Evolutionary conservation across 2,113 vertebrate species (phyloP), one percentile per base, ranked within the genome.

Genomic region (Etheostoma cragini): DNA sequence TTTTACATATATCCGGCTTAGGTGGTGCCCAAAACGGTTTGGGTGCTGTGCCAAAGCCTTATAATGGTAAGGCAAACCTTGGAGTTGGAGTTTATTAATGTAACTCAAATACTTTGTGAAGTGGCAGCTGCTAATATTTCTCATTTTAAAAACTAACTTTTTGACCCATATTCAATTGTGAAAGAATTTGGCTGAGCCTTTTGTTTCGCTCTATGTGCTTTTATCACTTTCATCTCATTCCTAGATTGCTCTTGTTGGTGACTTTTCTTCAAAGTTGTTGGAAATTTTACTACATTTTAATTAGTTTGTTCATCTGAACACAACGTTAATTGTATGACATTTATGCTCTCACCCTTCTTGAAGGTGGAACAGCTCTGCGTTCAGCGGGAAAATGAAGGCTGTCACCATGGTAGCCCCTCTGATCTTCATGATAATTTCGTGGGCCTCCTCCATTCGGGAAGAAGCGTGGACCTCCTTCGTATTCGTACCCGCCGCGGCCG

Each of bases 361-460:
- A 73, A 35, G 93, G 90, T 19, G 92, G 93, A 3, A 19, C 85
- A 5, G 78, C 83, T 85, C 95, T 91, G 50, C 93, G 90, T 30
- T 95, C 95, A 26, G 73, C 84, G 2, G 89, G 78, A 62, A 94
- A 95, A 72, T 95, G 93, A 62, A 74, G n/a, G 63, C 33, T 66
- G 13, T 95, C 95, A 0, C 85, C 89, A 56, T 93, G 94, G 83
- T 92, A 95, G 52, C 87, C 83, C 54, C 94, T 88, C 68, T 95
- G 93, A 6, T 95, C 95, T 26, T 95, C 95, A 35, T 94, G 94
- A 86, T 93, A 95, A 87, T 42, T 92, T 49, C 94, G 84, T 13
- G 91, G 93, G 35, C 83, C 93, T 0, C 92, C 93, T 66, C 92
- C 95, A 21, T 94, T 94, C 0, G 94, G 94, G 80, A 92, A 95